Conservation (phyloP, 2,888 invertebrate genomes). For the Drosophila robusta region DNA sequence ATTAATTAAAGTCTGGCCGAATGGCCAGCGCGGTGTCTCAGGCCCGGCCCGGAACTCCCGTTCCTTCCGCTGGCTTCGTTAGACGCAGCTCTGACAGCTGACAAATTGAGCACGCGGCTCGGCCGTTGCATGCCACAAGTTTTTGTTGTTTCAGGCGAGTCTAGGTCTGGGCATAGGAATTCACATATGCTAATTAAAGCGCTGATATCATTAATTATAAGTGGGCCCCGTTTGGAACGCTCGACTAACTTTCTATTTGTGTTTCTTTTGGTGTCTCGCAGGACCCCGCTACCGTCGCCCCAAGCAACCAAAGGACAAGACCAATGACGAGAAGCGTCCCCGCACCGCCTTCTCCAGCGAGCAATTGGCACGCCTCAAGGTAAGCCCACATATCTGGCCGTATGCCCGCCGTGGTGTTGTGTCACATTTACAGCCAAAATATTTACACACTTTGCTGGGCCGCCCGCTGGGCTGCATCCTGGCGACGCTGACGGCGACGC, state of each 20-base stretch:
- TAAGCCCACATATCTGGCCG: constrained; percentile 63
- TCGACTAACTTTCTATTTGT: constrained; percentile 25
- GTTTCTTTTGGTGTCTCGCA: constrained; percentile 38
- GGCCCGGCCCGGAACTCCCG: neutral
- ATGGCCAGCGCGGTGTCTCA: constrained; percentile 13
- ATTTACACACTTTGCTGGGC: constrained; percentile 71
- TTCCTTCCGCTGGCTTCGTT: constrained; percentile 44
- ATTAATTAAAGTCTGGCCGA: constrained; percentile 35
- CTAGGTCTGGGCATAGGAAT: neutral
- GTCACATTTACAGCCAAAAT: constrained; percentile 71
- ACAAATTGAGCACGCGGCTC: constrained; percentile 70
- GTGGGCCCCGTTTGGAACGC: neutral
- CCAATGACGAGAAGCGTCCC: constrained; percentile 94
- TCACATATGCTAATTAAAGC: constrained; percentile 77
- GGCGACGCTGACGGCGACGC: no score
- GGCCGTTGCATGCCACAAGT: constrained; percentile 46
- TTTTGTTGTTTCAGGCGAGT: constrained; percentile 1
- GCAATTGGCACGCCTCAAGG: constrained; percentile 94
- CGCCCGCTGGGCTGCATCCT: constrained; percentile 70
- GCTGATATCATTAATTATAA: constrained; percentile 70
- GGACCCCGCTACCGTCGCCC: constrained; percentile 85
- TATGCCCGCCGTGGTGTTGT: constrained; percentile 32
- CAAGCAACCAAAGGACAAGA: constrained; percentile 85
- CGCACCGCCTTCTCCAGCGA: constrained; percentile 98
- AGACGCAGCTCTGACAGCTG: constrained; percentile 74